Evolutionary conservation across 1,140 invertebrate species (phyloP), one percentile per base, ranked within the genome.

Genomic region (Ostrea edulis): DNA sequence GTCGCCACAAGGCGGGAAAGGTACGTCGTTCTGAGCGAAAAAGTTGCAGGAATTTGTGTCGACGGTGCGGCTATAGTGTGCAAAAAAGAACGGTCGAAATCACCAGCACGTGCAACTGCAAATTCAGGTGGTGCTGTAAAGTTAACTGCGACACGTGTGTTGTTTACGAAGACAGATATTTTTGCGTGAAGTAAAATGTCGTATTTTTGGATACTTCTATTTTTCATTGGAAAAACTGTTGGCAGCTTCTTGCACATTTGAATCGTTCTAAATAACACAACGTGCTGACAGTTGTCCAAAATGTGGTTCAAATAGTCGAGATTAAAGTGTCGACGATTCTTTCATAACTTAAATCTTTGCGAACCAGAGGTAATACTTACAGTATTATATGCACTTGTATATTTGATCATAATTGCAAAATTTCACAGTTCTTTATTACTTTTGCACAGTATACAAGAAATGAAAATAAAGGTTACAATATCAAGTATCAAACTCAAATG

Each of bases 71-170:
- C 0, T 97, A 98, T 95, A 97, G 97, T 90, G 96, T 97, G 77
- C 96, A 97, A 11, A 96, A 97, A 91, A 96, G 97, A 91, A 96
- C 96, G 84, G 96, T 96, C 89, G 96, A 96, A 22, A 97, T 97
- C 91, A 96, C 51, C 2, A 55, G 68, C 9, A 91, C 96, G n/a
- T 98, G 98, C 94, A 96, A 96, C 91, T 98, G 98, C 95, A 97
- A 97, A 93, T 98, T 98, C 95, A 96, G 97, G 90, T 98, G 98
- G 98, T 98, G 98, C 95, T 98, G 98, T 94, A 95, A 96, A 71
- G 98, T 98, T 9, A 96, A 97, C 92, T 98, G 98, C 84, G 65
- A 77, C 25, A 65, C 77, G 17, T 89, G 55, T 71, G 81, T 53
- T 51, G 58, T 52, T 81, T 52, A 86, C 9, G 52, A 86, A 54